phyloP scores from a whole-genome alignment of 35 echinoderm and acorn worm species.

The Anneissia japonica region DNA sequence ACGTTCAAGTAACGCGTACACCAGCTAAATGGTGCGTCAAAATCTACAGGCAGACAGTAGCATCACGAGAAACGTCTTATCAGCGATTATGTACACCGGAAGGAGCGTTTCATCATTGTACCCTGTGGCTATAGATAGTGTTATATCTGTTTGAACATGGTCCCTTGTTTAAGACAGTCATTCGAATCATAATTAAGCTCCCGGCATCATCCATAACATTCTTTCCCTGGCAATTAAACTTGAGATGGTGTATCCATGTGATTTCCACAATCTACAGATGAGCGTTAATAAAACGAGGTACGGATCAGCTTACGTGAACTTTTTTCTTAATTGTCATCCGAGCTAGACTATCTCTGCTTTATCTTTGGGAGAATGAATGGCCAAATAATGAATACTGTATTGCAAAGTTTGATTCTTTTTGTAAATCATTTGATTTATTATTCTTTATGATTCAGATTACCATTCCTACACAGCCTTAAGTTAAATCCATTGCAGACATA shows the following conservation, averaged over 20 bases:
- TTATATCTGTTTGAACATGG: not conserved
- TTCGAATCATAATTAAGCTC: not conserved
- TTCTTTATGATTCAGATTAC: too few species aligned
- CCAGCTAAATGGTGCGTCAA: not conserved
- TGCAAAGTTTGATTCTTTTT: too few species aligned
- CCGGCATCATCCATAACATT: not conserved
- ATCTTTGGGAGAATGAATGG: too few species aligned
- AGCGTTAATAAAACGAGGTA: not conserved
- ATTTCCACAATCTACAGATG: not conserved
- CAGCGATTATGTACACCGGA: not conserved
- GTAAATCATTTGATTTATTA: too few species aligned
- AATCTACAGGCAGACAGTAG: not conserved
- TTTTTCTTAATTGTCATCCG: not conserved
- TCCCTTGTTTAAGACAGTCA: not conserved
- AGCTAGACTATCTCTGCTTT: too few species aligned
- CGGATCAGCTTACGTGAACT: not conserved
- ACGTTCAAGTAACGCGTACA: not conserved
- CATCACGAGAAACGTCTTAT: too few species aligned
- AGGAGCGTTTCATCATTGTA: not conserved
- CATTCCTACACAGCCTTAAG: too few species aligned
- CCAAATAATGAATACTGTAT: too few species aligned
- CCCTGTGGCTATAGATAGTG: not conserved
- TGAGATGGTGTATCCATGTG: not conserved
- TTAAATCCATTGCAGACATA: too few species aligned
- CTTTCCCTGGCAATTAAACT: not conserved